Percentiles rank a stretch among this genome's conserved stretches.
Conservation (phyloP, 2,113 vertebrate genomes). For the Theristicus caerulescens region DNA sequence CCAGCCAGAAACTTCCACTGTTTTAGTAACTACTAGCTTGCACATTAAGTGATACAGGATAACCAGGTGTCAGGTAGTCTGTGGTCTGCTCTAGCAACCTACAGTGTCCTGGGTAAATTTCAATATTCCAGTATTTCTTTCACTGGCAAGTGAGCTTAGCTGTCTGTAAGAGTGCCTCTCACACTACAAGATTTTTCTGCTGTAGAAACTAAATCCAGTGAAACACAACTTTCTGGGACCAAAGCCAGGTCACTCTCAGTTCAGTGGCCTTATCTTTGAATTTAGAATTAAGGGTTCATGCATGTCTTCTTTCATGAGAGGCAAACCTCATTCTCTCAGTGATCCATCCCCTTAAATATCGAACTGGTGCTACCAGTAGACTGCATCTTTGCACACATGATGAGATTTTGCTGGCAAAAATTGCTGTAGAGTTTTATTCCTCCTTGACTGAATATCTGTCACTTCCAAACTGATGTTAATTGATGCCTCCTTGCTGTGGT, state of each 20-base stretch:
- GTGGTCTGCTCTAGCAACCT: background rate
- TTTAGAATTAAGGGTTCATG: constrained; percentile 29
- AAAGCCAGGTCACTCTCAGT: constrained; percentile 52
- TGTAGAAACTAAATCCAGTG: constrained; percentile 14
- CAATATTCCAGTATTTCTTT: background rate
- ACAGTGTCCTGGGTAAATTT: background rate
- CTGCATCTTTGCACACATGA: constrained; percentile 45
- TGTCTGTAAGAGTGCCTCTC: background rate
- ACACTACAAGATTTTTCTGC: background rate
- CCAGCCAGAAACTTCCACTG: background rate
- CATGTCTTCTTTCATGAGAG: constrained; percentile 38
- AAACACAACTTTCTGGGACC: constrained; percentile 58
- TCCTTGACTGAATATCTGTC: constrained; percentile 58
- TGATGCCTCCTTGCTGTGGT: constrained; percentile 40
- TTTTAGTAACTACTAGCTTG: background rate
- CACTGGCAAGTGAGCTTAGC: background rate
- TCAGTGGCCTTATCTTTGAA: constrained; percentile 49
- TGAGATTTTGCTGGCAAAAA: constrained; percentile 53
- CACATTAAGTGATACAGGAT: background rate
- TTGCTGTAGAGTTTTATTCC: constrained; percentile 26
- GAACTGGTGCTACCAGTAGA: constrained; percentile 25
- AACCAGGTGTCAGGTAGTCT: background rate
- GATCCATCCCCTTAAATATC: background rate
- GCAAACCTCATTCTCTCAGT: constrained; percentile 27
- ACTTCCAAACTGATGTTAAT: constrained; percentile 58